phyloP scores from a whole-genome alignment of 2,888 invertebrate species.

The Troglohyphantes excavatus region DNA sequence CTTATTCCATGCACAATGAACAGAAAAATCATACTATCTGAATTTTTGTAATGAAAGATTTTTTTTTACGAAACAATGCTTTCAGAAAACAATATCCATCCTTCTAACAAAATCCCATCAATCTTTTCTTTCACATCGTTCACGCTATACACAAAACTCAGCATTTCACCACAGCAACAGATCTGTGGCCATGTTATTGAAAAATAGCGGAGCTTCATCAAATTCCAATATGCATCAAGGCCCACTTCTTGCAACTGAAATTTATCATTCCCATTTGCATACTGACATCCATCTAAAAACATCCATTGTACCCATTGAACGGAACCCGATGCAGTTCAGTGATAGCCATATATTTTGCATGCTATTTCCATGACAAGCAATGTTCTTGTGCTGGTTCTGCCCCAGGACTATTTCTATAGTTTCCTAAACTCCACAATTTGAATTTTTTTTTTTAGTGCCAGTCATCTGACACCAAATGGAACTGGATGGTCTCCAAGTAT shows the following conservation, averaged over 20 bases:
- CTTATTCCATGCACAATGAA: no score
- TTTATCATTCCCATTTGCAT: constrained; percentile 42
- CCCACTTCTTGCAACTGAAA: constrained; percentile 2
- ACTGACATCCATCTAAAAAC: constrained; percentile 11
- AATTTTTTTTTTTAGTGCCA: constrained; percentile 8
- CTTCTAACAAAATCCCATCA: no score
- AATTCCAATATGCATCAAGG: constrained; percentile 16
- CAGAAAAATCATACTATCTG: no score
- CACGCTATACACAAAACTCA: no score
- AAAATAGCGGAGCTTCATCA: no score
- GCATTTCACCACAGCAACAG: no score
- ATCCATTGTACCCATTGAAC: constrained; percentile 15
- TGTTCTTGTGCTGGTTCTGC: background rate
- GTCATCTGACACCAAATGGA: constrained; percentile 39
- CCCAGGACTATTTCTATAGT: constrained; percentile 35
- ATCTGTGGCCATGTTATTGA: no score
- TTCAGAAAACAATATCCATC: no score
- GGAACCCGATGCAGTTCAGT: background rate
- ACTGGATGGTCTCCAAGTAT: constrained; percentile 61
- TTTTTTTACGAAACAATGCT: no score
- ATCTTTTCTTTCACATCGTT: no score
- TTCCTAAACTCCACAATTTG: constrained; percentile 30
- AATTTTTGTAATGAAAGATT: no score
- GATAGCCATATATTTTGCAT: constrained; percentile 42
- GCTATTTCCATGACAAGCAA: constrained; percentile 16